A percentile compares a stretch with the other conserved stretches of the same genome.
These are phyloP conservation scores for Conus ventricosus DNA, from an alignment of 1,140 invertebrate genomes.

Conservation along the genomic window DNA sequence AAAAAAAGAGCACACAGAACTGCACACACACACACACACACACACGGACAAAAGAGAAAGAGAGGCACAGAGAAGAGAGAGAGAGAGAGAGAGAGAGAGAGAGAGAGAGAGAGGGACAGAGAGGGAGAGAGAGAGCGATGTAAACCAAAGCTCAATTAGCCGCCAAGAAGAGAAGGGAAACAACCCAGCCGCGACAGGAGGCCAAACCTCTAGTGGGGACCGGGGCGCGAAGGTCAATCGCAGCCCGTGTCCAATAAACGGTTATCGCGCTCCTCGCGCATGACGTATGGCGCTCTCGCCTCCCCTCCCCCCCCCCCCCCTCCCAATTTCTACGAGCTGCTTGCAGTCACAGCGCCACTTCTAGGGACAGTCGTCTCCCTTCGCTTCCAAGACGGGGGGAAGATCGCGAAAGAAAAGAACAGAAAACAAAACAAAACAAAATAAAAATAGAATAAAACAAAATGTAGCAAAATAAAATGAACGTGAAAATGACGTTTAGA, in stretches of 20 bases:
- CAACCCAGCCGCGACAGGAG: too few species aligned
- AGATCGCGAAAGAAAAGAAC: background rate
- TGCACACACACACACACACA: background rate
- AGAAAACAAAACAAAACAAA: background rate
- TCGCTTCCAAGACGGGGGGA: background rate
- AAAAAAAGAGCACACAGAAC: too few species aligned
- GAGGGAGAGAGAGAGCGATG: background rate
- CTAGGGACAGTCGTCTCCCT: constrained; percentile 15
- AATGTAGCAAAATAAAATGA: too few species aligned
- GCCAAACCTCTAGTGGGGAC: background rate
- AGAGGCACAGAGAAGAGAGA: background rate
- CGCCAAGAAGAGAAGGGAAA: too few species aligned
- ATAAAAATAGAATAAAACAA: too few species aligned
- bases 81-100: background rate
- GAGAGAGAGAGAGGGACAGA: background rate
- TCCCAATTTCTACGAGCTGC: background rate
- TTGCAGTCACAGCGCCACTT: constrained; percentile 25
- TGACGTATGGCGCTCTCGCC: constrained; percentile 20
- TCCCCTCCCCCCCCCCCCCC: too few species aligned
- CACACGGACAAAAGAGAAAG: background rate
- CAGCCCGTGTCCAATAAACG: constrained; percentile 8
- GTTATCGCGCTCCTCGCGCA: background rate
- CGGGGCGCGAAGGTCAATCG: constrained; percentile 4
- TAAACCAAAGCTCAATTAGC: background rate
- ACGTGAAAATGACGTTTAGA: too few species aligned